phyloP scores from a whole-genome alignment of 2,888 invertebrate species.

The Ophion ventricosus region DNA sequence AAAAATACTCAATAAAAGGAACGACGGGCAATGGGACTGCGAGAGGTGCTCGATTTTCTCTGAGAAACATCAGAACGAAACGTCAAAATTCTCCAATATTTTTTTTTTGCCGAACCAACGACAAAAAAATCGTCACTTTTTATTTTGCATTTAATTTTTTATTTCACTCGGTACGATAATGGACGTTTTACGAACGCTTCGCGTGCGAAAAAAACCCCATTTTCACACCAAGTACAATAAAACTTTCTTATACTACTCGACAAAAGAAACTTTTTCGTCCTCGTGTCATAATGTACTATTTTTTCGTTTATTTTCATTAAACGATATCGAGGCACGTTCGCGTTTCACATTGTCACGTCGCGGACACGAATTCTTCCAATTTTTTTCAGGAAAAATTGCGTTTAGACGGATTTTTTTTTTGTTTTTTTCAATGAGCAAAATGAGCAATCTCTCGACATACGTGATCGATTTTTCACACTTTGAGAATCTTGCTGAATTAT shows the following conservation, averaged over 20 bases:
- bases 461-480: conserved; percentile 47
- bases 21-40: not conserved
- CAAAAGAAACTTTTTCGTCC: too few species aligned
- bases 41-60: not conserved
- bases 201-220: too few species aligned
- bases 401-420: too few species aligned
- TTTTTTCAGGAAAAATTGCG: conserved; percentile 46
- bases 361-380: conserved; percentile 58
- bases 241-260: too few species aligned
- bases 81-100: not conserved
- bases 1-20: not conserved
- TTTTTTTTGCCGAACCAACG: not conserved
- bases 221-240: too few species aligned
- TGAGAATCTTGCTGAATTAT: conserved; percentile 27
- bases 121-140: too few species aligned
- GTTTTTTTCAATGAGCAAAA: conserved; percentile 53
- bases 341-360: conserved; percentile 1
- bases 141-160: too few species aligned
- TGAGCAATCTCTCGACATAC: conserved; percentile 49
- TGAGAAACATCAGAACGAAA: not conserved
- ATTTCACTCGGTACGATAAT: too few species aligned
- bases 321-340: not conserved
- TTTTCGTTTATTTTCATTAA: not conserved
- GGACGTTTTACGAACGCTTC: too few species aligned
- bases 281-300: too few species aligned